phyloP scores from a whole-genome alignment of 92 coral and sea anemone species.

The Virgularia gustaviana region DNA sequence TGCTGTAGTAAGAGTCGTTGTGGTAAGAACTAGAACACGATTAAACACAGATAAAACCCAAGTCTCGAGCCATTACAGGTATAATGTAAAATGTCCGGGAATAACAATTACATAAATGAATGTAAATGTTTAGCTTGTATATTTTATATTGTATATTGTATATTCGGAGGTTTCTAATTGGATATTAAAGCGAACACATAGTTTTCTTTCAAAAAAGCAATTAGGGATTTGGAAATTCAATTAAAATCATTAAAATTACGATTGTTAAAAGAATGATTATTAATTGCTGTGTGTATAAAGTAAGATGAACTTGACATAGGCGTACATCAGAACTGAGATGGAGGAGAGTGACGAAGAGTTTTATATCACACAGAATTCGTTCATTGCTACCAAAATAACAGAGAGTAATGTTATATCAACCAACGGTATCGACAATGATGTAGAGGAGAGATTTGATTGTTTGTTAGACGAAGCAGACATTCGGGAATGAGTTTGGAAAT shows the following conservation, averaged over 20 bases:
- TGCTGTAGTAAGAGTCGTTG: no score
- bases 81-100: no score
- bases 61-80: no score
- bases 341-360: slow-evolving; percentile 9
- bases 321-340: background rate
- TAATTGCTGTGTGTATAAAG: background rate
- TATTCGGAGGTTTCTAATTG: no score
- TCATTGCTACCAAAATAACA: background rate
- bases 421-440: background rate
- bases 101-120: no score
- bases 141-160: no score
- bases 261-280: background rate
- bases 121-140: no score
- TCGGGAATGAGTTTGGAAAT: slow-evolving; percentile 21
- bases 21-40: no score
- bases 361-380: slow-evolving; percentile 4
- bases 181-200: background rate
- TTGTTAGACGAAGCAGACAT: slow-evolving; percentile 2
- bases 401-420: slow-evolving; percentile 19
- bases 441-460: background rate
- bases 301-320: background rate
- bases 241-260: background rate
- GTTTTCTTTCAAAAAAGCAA: background rate
- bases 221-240: background rate
- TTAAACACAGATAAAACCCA: no score